phyloP scores from a whole-genome alignment of 2,113 vertebrate species.

The Protomyctophum bolini region DNA sequence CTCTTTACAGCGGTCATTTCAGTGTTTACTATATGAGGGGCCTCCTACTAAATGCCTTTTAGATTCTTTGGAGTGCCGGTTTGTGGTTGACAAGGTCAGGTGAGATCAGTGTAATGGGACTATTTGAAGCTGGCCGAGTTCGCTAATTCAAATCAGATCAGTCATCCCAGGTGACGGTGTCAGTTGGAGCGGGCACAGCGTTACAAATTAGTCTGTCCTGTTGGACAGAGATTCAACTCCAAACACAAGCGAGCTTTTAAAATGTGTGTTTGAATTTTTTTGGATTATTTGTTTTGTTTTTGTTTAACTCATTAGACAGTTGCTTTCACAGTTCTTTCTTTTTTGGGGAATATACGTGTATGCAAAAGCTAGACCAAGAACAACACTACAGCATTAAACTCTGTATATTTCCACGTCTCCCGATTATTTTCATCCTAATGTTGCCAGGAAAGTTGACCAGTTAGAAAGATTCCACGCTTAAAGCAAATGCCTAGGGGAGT shows the following conservation, averaged over 20 bases:
- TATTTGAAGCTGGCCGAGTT: background rate
- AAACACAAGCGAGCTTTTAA: no score
- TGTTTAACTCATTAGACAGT: no score
- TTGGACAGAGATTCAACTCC: no score
- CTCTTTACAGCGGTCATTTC: slow-evolving; percentile 51
- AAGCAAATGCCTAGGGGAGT: no score
- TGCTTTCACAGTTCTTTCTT: background rate
- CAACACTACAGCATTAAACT: background rate
- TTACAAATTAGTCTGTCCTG: no score
- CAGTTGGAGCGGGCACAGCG: no score
- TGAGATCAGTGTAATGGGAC: slow-evolving; percentile 41
- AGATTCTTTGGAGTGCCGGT: slow-evolving; percentile 52
- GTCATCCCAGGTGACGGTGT: background rate
- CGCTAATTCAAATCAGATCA: slow-evolving; percentile 43
- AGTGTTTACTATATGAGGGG: slow-evolving; percentile 64
- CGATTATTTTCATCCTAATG: slow-evolving; percentile 2
- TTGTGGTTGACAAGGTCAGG: slow-evolving; percentile 49
- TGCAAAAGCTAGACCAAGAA: background rate
- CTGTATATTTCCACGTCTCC: background rate
- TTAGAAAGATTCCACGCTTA: background rate
- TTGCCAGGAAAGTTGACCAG: background rate
- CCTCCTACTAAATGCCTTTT: slow-evolving; percentile 39
- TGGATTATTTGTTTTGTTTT: background rate
- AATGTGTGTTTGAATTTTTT: no score
- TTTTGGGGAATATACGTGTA: slow-evolving; percentile 1